These are phyloP conservation scores for Drosophila neutralis DNA, from an alignment of 2,888 invertebrate species.

Conservation along the genomic window DNA sequence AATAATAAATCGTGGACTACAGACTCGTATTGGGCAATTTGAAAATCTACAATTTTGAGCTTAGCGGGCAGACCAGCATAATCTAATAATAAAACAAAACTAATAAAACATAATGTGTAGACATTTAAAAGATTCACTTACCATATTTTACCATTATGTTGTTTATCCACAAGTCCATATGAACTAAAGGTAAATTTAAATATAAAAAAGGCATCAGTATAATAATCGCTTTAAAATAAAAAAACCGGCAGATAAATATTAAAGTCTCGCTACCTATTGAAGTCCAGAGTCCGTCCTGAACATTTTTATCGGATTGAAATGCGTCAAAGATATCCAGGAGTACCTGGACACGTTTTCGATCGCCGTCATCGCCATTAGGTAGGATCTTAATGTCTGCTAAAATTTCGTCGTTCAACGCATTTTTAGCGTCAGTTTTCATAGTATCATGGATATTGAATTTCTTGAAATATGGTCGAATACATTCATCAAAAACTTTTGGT, in stretches of 20 bases:
- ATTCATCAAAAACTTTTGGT: conserved; percentile 84
- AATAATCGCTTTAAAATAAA: background rate
- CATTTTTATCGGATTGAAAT: conserved; percentile 58
- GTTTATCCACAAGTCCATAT: conserved; percentile 88
- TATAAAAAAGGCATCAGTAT: background rate
- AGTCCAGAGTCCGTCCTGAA: conserved; percentile 85
- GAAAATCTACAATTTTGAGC: conserved; percentile 87
- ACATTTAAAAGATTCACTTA: conserved; percentile 24
- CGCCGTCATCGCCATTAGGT: conserved; percentile 54
- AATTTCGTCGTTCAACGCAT: conserved; percentile 54
- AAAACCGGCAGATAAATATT: background rate
- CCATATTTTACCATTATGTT: conserved; percentile 87
- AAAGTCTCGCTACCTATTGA: conserved; percentile 83
- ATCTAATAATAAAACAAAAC: conserved; percentile 14
- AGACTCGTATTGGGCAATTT: conserved; percentile 86
- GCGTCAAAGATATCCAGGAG: conserved; percentile 58
- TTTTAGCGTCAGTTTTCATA: conserved; percentile 47
- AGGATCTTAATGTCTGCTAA: conserved; percentile 56
- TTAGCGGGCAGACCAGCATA: conserved; percentile 83
- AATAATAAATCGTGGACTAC: conserved; percentile 86
- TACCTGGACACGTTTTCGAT: conserved; percentile 57
- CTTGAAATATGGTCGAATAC: conserved; percentile 83
- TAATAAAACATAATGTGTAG: background rate
- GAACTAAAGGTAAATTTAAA: conserved; percentile 62
- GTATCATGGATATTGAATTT: conserved; percentile 70